Evolutionary conservation across 1,140 invertebrate genomes (phyloP).

Genomic region (Drosophila virilis): DNA sequence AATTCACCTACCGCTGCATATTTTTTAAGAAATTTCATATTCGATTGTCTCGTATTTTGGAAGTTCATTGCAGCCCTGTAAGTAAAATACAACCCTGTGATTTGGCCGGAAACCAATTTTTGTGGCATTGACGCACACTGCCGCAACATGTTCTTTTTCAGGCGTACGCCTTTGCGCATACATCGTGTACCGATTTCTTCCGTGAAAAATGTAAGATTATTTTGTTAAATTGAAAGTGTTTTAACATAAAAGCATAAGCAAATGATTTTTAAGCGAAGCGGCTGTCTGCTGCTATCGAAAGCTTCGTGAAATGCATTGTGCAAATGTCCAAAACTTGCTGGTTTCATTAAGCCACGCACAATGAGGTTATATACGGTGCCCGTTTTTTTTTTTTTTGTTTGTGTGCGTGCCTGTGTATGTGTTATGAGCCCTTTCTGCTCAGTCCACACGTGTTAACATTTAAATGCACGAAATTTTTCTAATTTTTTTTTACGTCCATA

Average conservation of each 20-base stretch:
- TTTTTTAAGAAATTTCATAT: neutral
- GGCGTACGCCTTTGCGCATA: conserved; percentile 84
- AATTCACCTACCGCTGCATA: neutral
- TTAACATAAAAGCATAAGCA: conserved; percentile 30
- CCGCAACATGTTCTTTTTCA: conserved; percentile 83
- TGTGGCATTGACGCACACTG: conserved; percentile 70
- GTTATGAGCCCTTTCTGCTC: conserved; percentile 17
- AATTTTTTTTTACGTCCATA: conserved; percentile 41
- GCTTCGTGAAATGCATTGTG: conserved; percentile 43
- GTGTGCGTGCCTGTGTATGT: conserved; percentile 40
- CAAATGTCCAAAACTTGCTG: conserved; percentile 14
- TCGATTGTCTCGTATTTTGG: conserved; percentile 7
- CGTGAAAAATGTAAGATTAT: conserved; percentile 81
- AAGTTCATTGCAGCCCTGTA: conserved; percentile 44
- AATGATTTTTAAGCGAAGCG: conserved; percentile 23
- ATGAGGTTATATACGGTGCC: conserved; percentile 72
- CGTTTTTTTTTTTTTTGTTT: conserved; percentile 34
- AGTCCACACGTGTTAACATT: conserved; percentile 62
- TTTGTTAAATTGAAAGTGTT: conserved; percentile 50
- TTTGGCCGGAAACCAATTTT: conserved; percentile 53
- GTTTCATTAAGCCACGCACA: conserved; percentile 40
- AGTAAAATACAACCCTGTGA: conserved; percentile 52
- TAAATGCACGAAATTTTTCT: conserved; percentile 21
- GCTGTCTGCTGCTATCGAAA: conserved; percentile 13
- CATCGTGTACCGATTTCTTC: conserved; percentile 80